Conservation (phyloP, 2,113 vertebrate genomes). For the Thamnophis sirtalis region DNA sequence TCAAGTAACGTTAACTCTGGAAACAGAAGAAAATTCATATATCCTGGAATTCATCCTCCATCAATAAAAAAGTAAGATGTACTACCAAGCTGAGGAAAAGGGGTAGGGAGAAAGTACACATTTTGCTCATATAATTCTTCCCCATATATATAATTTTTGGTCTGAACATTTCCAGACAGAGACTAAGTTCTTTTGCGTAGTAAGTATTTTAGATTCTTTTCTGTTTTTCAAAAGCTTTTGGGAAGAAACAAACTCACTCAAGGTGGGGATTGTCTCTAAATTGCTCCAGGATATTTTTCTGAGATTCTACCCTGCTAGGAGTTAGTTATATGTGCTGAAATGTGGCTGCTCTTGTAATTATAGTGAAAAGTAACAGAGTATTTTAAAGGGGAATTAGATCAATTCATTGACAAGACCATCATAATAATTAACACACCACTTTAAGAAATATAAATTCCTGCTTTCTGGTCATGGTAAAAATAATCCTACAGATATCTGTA, state of each 20-base stretch:
- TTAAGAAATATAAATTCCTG: background rate
- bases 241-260: background rate
- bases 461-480: background rate
- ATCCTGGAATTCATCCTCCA: background rate
- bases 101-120: background rate
- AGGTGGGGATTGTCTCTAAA: background rate
- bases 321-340: background rate
- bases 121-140: background rate
- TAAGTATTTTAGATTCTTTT: background rate
- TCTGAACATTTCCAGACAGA: background rate
- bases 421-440: no score
- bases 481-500: background rate
- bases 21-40: background rate
- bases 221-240: background rate
- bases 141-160: background rate
- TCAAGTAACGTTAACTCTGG: background rate
- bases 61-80: background rate
- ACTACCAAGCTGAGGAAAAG: background rate
- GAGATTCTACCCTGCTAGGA: background rate
- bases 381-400: background rate
- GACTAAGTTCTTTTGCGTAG: background rate
- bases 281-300: background rate
- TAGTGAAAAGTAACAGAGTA: background rate
- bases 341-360: background rate
- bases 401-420: background rate